A percentile compares a stretch with the other conserved stretches of the same genome.
These are phyloP conservation scores for Misgurnus mizolepis DNA, from an alignment of 2,113 vertebrate species.

Conservation along the genomic window DNA sequence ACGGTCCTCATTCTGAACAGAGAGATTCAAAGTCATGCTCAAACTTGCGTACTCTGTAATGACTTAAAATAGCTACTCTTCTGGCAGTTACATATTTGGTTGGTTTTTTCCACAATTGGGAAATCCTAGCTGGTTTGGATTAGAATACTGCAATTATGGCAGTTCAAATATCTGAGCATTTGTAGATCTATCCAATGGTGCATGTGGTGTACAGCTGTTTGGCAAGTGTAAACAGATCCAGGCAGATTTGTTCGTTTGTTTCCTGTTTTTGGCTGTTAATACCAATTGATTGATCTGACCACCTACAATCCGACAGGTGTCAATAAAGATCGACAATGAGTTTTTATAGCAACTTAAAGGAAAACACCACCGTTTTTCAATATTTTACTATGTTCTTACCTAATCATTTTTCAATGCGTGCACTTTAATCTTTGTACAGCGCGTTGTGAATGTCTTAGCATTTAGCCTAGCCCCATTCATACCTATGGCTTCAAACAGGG, in stretches of 20 bases:
- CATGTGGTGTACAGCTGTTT: slow-evolving; percentile 43
- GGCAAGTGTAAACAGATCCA: not conserved
- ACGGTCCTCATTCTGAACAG: slow-evolving; percentile 1
- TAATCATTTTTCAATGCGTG: no score
- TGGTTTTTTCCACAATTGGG: slow-evolving; percentile 31
- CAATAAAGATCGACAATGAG: not conserved
- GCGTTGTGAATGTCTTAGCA: no score
- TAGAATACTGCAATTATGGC: slow-evolving; percentile 47
- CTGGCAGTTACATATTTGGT: slow-evolving; percentile 35
- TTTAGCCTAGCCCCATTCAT: no score
- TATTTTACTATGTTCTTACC: no score
- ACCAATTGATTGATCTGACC: slow-evolving; percentile 5
- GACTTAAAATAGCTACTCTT: slow-evolving; percentile 44
- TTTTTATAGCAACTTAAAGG: no score
- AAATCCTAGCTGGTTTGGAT: slow-evolving; percentile 42
- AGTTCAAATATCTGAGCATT: slow-evolving; percentile 35
- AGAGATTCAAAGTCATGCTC: slow-evolving; percentile 40
- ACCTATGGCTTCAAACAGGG: no score
- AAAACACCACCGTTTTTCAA: no score
- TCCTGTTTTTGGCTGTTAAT: slow-evolving; percentile 24
- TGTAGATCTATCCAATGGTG: slow-evolving; percentile 34
- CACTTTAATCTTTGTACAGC: no score
- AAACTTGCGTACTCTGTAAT: slow-evolving; percentile 8
- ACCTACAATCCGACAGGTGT: not conserved
- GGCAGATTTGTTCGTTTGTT: not conserved